Conservation (phyloP, 2,888 invertebrate species). For the Drosophila recens region DNA sequence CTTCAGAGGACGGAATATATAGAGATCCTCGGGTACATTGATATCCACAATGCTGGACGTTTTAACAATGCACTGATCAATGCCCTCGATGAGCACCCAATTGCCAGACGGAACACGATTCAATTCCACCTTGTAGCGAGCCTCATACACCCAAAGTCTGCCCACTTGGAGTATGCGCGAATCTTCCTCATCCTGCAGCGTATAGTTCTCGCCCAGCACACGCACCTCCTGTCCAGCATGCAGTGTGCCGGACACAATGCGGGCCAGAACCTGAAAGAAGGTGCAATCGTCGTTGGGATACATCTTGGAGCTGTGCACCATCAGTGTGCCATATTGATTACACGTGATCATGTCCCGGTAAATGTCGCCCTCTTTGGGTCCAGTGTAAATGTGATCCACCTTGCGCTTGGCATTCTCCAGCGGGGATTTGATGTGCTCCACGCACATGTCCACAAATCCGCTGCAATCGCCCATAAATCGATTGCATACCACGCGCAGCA, state of each 20-base stretch:
- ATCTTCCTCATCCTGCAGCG: constrained; percentile 98
- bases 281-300: constrained; percentile 99
- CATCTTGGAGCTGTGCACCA: constrained; percentile 99
- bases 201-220: constrained; percentile 99
- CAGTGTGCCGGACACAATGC: constrained; percentile 98
- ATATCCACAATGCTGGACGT: constrained; percentile 97
- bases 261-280: constrained; percentile 97
- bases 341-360: constrained; percentile 95
- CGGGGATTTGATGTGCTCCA: constrained; percentile 96
- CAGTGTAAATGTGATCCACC: constrained; percentile 96
- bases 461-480: constrained; percentile 97
- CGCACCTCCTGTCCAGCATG: constrained; percentile 97
- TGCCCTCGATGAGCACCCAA: constrained; percentile 99
- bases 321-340: constrained; percentile 92
- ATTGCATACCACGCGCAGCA: constrained; percentile 95
- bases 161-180: constrained; percentile 97
- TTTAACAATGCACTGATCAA: constrained; percentile 99
- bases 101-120: constrained; percentile 99
- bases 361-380: constrained; percentile 91
- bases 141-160: constrained; percentile 98
- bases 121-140: constrained; percentile 97
- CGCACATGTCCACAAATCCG: constrained; percentile 98
- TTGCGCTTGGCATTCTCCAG: constrained; percentile 94
- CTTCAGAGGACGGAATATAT: constrained; percentile 97
- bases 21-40: constrained; percentile 91